A percentile compares a stretch with the other conserved stretches of the same genome.
Evolutionary conservation across 1,140 invertebrate species (phyloP).

Genomic region (Hetaerina americana): DNA sequence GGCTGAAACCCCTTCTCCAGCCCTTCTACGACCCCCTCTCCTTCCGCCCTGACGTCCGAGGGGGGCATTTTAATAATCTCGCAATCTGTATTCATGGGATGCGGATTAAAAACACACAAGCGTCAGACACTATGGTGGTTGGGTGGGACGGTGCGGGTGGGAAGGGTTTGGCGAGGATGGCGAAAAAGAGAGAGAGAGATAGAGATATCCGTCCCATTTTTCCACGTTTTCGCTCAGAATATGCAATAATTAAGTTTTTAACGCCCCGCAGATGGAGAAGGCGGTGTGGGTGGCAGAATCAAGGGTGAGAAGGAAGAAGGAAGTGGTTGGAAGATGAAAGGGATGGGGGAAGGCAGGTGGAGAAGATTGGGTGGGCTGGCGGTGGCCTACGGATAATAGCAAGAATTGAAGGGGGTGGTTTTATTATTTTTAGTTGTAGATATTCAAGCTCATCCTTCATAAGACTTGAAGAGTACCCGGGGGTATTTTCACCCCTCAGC

Average conservation of each 20-base stretch:
- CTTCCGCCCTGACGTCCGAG: too few species aligned
- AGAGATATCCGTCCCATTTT: neutral
- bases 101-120: neutral
- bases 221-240: neutral
- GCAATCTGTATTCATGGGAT: neutral
- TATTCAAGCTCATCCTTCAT: neutral
- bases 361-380: neutral
- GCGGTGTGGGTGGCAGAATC: neutral
- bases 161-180: too few species aligned
- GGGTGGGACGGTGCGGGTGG: too few species aligned
- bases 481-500: too few species aligned
- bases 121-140: too few species aligned
- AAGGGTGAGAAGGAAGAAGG: neutral
- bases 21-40: too few species aligned
- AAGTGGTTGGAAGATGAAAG: neutral
- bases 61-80: neutral
- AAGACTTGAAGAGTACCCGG: neutral
- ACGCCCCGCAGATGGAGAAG: neutral
- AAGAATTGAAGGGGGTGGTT: too few species aligned
- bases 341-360: neutral
- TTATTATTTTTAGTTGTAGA: too few species aligned
- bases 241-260: conserved; percentile 1
- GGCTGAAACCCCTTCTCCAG: neutral
- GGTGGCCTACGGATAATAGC: neutral
- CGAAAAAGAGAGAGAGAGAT: neutral